Conservation (phyloP, 1,140 invertebrate genomes). For the Heliconius eleuchia region DNA sequence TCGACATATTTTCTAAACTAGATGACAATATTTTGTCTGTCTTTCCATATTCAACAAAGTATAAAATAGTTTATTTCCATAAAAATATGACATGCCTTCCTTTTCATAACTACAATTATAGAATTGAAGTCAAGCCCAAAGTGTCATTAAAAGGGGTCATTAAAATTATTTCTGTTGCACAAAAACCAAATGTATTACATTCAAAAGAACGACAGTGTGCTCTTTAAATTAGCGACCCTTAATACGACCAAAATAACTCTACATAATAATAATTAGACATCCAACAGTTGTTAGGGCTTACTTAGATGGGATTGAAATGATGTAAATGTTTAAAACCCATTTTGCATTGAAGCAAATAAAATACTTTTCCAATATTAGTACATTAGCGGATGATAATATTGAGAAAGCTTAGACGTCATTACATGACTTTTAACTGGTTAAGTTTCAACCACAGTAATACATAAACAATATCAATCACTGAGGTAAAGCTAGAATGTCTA, state of each 20-base stretch:
- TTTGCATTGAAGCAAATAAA: neutral
- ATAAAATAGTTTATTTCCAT: neutral
- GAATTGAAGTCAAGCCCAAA: neutral
- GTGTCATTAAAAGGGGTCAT: neutral
- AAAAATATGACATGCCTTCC: neutral
- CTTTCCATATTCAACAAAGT: neutral
- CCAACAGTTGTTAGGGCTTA: neutral
- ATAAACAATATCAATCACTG: neutral
- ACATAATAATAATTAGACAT: neutral
- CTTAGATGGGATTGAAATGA: neutral
- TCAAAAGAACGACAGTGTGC: neutral
- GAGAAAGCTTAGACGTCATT: neutral
- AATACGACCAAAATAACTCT: neutral
- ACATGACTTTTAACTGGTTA: neutral
- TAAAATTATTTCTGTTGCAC: neutral
- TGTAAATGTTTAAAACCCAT: neutral
- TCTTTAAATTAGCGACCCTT: neutral
- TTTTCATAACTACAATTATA: neutral
- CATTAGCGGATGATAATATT: neutral
- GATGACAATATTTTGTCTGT: no score
- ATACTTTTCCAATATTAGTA: neutral
- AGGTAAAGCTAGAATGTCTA: constrained; percentile 15
- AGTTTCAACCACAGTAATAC: neutral
- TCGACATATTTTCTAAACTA: no score
- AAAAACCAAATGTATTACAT: neutral